Base-by-base conservation (phyloP, 1,140 invertebrate species). In the Homalodisca vitripennis region DNA sequence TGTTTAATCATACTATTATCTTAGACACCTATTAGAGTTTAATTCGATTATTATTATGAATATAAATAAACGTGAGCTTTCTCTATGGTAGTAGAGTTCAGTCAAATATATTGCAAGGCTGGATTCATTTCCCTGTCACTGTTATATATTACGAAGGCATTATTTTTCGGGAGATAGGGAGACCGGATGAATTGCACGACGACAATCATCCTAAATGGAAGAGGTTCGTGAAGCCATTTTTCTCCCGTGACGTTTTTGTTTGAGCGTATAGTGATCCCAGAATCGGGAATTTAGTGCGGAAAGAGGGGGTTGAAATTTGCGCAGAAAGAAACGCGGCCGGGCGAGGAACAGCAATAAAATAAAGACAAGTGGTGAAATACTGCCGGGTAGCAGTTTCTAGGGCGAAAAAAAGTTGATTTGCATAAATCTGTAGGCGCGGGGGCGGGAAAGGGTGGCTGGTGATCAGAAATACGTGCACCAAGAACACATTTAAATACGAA, bases 401-500 rank as follows among this genome's bases (percentile, higher is more conserved):
- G 48, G 6, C n/a, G n/a, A 20, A 53, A 53, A 53, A 53, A 53
- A 53, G 48, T 53, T 12, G 12, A 53, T 53, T 53, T 53, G 48
- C 48, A 53, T 53, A 14, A 14, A 14, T 14, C 48, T 41, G 34
- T 10, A 41, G 34, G 34, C 6, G 34, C 22, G 22, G 48, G 12
- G 48, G 48, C 22, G 48, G 22, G 13, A n/a, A 22, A 17, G 34
- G 34, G 6, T 41, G 34, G 17, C 17, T 41, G 6, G 17, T 41
- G 12, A 53, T 14, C 48, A 53, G 48, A 53, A 53, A 22, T 14
- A 53, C 12, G 22, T 12, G 48, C 6, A 53, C 22, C 48, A n/a
- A 53, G 22, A 12, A 22, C 48, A 53, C 48, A 53, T 53, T 53
- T 53, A 53, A 53, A 53, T 53, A 53, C 48, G 20, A 53, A 53